Evolutionary conservation across 2,888 invertebrate genomes (phyloP), one percentile per base, ranked within the genome.

Genomic region (Eupsilia transversa): DNA sequence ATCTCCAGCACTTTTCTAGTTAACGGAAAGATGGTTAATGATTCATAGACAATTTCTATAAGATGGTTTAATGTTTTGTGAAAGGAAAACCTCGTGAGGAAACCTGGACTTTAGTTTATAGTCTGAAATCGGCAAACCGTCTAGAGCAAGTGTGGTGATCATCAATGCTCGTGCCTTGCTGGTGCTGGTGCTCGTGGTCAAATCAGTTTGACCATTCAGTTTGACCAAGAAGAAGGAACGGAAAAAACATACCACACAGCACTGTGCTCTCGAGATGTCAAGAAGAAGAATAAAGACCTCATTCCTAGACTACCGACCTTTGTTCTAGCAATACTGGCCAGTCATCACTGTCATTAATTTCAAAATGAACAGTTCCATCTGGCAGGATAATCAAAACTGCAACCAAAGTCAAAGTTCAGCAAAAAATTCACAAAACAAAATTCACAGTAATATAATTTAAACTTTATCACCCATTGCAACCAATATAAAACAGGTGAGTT

Each of bases 341-440:
- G 79, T 77, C 57, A 54, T 38, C 2, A 9, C 68, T 84, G 83
- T 76, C 85, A 82, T 43, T 43, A 23, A 72, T 83, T 88, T 90
- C 86, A 88, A 89, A 90, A 84, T 57, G 57, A 72, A 60, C 64
- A 71, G 82, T 92, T 92, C 92, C 72, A 87, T 90, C 87, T 90
- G 87, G 79, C 89, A 84, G 56, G 85, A 77, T 80, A 80, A 80
- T 87, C 88, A 90, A 90, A 89, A 86, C 86, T 83, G 79, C 80
- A 74, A 83, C 78, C 71, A 77, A 77, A 84, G 80, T 84, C 82
- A 88, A 82, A 83, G 75, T 73, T 79, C 43, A 65, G 77, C 83
- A 86, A 63, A 72, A 74, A 82, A 75, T 54, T 71, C 35, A 59
- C 59, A 54, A 78, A 84, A 81, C 86, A 89, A 93, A 92, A 90